phyloP scores from a whole-genome alignment of 1,140 invertebrate genomes.

The Venustaconcha ellipsiformis region DNA sequence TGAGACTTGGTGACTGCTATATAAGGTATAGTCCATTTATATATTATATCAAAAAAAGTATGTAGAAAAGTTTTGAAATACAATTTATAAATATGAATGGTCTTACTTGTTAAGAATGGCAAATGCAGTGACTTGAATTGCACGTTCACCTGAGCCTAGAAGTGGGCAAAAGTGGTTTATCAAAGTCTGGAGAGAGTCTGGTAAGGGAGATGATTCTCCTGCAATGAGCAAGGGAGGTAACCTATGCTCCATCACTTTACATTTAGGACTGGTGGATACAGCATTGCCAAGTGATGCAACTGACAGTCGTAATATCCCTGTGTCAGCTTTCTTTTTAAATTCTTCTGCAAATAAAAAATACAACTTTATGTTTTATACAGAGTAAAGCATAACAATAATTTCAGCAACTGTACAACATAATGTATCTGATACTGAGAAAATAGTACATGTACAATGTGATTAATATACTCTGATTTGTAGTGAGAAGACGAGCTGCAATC shows the following conservation, averaged over 20 bases:
- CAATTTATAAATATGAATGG: too few relatives aligned
- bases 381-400: neutral
- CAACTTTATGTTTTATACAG: neutral
- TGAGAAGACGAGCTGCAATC: neutral
- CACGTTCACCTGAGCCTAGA: slow-evolving; percentile 45
- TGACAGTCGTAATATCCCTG: slow-evolving; percentile 20
- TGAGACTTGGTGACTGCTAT: neutral
- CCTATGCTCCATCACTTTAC: slow-evolving; percentile 54
- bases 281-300: slow-evolving; percentile 41
- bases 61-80: too few relatives aligned
- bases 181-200: slow-evolving; percentile 62
- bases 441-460: too few relatives aligned
- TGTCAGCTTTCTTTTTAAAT: neutral
- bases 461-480: too few relatives aligned
- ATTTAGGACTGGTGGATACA: slow-evolving; percentile 45
- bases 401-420: neutral
- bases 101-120: slow-evolving; percentile 55
- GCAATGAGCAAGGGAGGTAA: slow-evolving; percentile 61
- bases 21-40: too few relatives aligned
- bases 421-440: neutral
- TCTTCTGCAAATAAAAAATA: slow-evolving; percentile 9
- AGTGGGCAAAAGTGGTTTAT: slow-evolving; percentile 65
- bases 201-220: slow-evolving; percentile 57
- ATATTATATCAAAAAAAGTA: too few relatives aligned
- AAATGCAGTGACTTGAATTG: slow-evolving; percentile 63